Conservation (phyloP, 2,888 invertebrate species). For the Polymixis lichenea region DNA sequence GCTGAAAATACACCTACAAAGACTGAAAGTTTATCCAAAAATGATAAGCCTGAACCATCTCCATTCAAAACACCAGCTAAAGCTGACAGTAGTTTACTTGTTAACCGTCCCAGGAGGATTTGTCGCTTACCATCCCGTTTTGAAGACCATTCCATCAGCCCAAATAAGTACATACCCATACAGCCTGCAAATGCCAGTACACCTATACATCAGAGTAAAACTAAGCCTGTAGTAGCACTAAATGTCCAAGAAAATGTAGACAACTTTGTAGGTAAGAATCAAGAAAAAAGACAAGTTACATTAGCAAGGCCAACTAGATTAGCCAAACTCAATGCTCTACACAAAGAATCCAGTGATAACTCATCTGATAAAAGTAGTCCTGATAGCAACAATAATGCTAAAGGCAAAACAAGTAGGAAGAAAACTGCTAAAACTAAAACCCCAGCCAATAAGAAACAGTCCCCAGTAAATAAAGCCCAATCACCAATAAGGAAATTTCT, state of each 20-base stretch:
- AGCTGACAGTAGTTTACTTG: conserved; percentile 73
- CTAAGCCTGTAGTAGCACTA: conserved; percentile 12
- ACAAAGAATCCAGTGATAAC: conserved; percentile 52
- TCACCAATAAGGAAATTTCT: conserved; percentile 36
- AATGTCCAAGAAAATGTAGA: neutral
- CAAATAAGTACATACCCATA: conserved; percentile 79
- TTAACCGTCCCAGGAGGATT: conserved; percentile 79
- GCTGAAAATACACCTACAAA: conserved; percentile 16
- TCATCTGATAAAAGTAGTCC: conserved; percentile 66
- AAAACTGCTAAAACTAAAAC: conserved; percentile 19
- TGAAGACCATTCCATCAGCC: conserved; percentile 82
- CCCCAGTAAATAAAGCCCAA: conserved; percentile 27
- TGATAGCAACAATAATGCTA: conserved; percentile 79
- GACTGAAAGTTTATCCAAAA: conserved; percentile 48
- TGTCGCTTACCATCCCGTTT: conserved; percentile 82
- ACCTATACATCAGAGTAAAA: conserved; percentile 73
- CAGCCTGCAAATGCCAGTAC: conserved; percentile 83
- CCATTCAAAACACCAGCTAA: conserved; percentile 75
- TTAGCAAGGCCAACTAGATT: conserved; percentile 29
- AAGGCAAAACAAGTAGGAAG: conserved; percentile 49
- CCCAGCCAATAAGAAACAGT: conserved; percentile 28
- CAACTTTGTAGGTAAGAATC: conserved; percentile 27
- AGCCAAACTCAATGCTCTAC: conserved; percentile 34
- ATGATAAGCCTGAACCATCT: conserved; percentile 50
- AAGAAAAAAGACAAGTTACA: conserved; percentile 38